phyloP scores from a whole-genome alignment of 1,140 invertebrate species.

The Eupeodes corollae region DNA sequence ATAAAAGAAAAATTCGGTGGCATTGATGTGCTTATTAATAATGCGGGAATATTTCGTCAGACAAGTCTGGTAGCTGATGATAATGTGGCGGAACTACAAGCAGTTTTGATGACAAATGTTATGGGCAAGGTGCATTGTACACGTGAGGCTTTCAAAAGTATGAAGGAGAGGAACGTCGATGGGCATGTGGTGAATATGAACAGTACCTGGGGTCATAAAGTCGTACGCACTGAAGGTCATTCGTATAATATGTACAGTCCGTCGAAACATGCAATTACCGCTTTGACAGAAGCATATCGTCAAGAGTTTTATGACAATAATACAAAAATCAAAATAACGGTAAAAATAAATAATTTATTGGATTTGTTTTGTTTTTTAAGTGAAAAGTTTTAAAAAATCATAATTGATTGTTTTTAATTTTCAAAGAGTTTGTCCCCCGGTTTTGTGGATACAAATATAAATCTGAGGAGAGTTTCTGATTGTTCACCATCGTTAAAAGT shows the following conservation, averaged over 20 bases:
- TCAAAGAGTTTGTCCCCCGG: constrained; percentile 48
- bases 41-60: constrained; percentile 47
- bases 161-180: constrained; percentile 50
- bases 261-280: constrained; percentile 58
- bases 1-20: constrained; percentile 49
- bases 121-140: constrained; percentile 54
- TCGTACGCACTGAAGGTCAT: constrained; percentile 33
- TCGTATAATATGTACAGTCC: constrained; percentile 45
- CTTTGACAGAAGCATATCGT: constrained; percentile 49
- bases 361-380: neutral
- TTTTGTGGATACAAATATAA: constrained; percentile 43
- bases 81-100: constrained; percentile 15
- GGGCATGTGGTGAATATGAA: constrained; percentile 65
- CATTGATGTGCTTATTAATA: constrained; percentile 61
- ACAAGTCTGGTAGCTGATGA: constrained; percentile 2
- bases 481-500: constrained; percentile 21
- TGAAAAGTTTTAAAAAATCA: constrained; percentile 10
- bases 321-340: constrained; percentile 53
- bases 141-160: constrained; percentile 50
- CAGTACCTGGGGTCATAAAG: constrained; percentile 44
- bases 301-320: constrained; percentile 49
- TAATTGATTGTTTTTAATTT: neutral
- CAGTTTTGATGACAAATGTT: constrained; percentile 52
- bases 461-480: constrained; percentile 1
- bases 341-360: neutral